Evolutionary conservation across 2,888 invertebrate genomes (phyloP).

Genomic region (Caenorhabditis macrosperma): DNA sequence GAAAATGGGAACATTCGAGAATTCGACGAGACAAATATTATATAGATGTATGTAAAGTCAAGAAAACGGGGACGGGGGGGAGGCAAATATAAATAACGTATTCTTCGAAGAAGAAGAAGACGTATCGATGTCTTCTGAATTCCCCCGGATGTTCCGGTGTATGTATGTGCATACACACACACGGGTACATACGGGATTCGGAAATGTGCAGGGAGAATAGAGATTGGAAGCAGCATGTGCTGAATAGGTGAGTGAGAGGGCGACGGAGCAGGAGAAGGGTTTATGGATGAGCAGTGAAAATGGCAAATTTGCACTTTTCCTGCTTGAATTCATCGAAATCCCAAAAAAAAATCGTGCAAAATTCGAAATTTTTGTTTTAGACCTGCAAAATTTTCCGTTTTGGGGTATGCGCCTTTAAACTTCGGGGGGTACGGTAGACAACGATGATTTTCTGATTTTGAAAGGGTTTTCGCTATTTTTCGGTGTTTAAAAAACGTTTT

Average conservation of each 20-base stretch:
- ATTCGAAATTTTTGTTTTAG: background rate
- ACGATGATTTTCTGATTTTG: background rate
- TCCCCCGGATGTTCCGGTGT: slow-evolving; percentile 52
- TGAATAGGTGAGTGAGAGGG: background rate
- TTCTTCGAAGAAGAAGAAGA: slow-evolving; percentile 17
- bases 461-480: background rate
- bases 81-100: slow-evolving; percentile 6
- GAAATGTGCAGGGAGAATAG: slow-evolving; percentile 34
- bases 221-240: background rate
- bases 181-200: slow-evolving; percentile 38
- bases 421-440: background rate
- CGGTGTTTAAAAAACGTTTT: too few relatives aligned
- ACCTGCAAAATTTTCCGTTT: background rate
- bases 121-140: slow-evolving; percentile 25
- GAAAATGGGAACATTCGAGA: background rate
- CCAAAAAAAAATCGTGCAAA: too few relatives aligned
- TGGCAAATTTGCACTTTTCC: too few relatives aligned
- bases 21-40: too few relatives aligned
- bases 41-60: background rate
- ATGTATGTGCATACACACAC: slow-evolving; percentile 17
- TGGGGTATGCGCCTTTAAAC: background rate
- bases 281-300: too few relatives aligned
- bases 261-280: background rate
- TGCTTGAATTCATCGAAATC: too few relatives aligned
- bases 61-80: background rate